These are phyloP conservation scores for Alloplasta piceator DNA, from an alignment of 2,888 invertebrate species.

Conservation along the genomic window DNA sequence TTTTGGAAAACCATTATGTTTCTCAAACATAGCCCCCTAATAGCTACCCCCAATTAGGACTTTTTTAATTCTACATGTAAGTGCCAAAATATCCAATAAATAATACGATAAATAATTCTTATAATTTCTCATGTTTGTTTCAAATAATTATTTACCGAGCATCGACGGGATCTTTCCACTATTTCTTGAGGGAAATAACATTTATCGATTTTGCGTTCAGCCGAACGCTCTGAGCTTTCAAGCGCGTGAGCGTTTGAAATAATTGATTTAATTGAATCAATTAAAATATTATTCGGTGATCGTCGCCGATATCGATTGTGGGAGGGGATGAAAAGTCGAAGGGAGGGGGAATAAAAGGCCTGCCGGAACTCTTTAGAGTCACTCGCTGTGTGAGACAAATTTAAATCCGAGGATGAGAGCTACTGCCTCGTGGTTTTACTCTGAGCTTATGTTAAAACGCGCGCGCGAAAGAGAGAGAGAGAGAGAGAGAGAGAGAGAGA, in stretches of 20 bases:
- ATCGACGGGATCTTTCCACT: too few species aligned
- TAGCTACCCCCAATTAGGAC: too few species aligned
- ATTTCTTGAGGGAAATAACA: too few species aligned
- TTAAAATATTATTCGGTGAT: slow-evolving; percentile 27
- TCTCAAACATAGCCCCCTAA: too few species aligned
- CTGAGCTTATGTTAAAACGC: slow-evolving; percentile 30
- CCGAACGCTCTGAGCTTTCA: too few species aligned
- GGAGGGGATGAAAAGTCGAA: not conserved
- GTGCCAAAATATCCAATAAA: too few species aligned
- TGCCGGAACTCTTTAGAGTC: slow-evolving; percentile 31
- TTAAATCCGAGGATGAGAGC: slow-evolving; percentile 73
- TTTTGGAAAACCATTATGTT: too few species aligned
- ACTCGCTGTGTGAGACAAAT: slow-evolving; percentile 48
- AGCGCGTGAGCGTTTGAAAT: not conserved
- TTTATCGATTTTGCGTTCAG: too few species aligned
- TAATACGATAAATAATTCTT: too few species aligned
- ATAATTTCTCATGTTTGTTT: too few species aligned
- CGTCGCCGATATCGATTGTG: not conserved
- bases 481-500: slow-evolving; percentile 56
- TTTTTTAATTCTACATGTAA: too few species aligned
- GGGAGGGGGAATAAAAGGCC: slow-evolving; percentile 7
- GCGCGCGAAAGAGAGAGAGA: slow-evolving; percentile 59
- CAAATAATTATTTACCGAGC: too few species aligned
- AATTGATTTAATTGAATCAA: slow-evolving; percentile 56
- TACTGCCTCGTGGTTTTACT: slow-evolving; percentile 66